Percentiles rank a stretch among this genome's conserved stretches.
phyloP scores from a whole-genome alignment of 2,797 vertebrate genomes.

The Gobio occitaniae region DNA sequence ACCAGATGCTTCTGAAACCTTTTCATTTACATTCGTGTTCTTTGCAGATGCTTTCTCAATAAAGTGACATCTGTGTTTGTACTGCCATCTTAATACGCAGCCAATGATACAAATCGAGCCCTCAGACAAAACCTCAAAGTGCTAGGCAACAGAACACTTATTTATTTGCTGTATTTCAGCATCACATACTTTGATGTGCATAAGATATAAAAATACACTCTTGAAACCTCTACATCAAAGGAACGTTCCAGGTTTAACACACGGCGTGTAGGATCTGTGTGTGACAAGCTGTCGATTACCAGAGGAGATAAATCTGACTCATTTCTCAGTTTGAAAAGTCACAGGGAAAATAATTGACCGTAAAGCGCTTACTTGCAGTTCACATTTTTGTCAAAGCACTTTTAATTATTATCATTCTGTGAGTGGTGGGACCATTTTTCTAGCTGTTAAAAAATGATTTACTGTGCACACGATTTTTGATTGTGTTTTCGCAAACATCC shows the following conservation, averaged over 20 bases:
- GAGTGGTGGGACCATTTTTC: neutral
- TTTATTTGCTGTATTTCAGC: constrained; percentile 31
- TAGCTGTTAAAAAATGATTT: neutral
- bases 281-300: constrained; percentile 23
- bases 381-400: neutral
- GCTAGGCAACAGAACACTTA: constrained; percentile 24
- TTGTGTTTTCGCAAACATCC: neutral
- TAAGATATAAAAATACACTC: constrained; percentile 34
- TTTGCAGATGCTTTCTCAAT: neutral
- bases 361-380: neutral
- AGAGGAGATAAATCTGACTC: neutral
- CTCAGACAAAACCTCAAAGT: constrained; percentile 21
- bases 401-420: neutral
- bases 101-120: neutral
- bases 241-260: neutral
- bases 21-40: neutral
- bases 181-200: neutral
- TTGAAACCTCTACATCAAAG: constrained; percentile 3
- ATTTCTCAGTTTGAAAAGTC: neutral
- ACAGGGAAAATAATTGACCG: neutral
- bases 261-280: neutral
- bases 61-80: constrained; percentile 29
- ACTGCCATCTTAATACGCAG: constrained; percentile 13
- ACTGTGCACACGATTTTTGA: neutral
- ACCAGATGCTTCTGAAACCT: constrained; percentile 2